Percentiles rank a stretch among this genome's conserved stretches.
phyloP scores from a whole-genome alignment of 2,113 vertebrate genomes.

The Hydrolagus affinis region DNA sequence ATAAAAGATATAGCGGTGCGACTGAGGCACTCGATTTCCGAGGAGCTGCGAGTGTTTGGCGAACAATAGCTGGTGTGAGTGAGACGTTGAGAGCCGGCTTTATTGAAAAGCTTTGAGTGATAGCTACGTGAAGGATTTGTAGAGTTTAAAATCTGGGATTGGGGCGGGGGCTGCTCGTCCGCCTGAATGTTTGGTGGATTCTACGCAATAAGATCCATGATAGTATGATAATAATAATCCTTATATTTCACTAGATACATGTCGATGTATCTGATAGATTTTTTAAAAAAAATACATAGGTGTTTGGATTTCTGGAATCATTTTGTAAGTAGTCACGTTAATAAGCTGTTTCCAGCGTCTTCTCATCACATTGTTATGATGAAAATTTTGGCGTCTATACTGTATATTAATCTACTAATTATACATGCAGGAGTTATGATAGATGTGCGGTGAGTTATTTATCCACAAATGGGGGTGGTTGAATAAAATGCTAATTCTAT shows the following conservation, averaged over 20 bases:
- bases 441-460: too few species aligned
- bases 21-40: neutral
- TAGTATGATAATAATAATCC: neutral
- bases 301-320: neutral
- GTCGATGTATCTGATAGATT: neutral
- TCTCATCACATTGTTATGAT: neutral
- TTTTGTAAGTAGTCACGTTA: neutral
- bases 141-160: neutral
- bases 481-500: too few species aligned
- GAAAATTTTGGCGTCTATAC: neutral
- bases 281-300: neutral
- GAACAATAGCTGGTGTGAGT: slow-evolving; percentile 1
- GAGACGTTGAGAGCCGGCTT: neutral
- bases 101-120: neutral
- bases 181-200: too few species aligned
- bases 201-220: neutral
- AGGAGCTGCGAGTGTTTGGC: neutral
- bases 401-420: neutral
- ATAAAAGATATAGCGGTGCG: slow-evolving; percentile 4
- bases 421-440: too few species aligned
- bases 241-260: neutral
- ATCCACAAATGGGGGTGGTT: too few species aligned
- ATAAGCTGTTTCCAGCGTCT: neutral
- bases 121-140: neutral
- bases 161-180: neutral